A percentile compares a stretch with the other conserved stretches of the same genome.
These are phyloP conservation scores for Typhlichthys eigenmanni DNA, from an alignment of 2,797 vertebrate species.

Conservation along the genomic window DNA sequence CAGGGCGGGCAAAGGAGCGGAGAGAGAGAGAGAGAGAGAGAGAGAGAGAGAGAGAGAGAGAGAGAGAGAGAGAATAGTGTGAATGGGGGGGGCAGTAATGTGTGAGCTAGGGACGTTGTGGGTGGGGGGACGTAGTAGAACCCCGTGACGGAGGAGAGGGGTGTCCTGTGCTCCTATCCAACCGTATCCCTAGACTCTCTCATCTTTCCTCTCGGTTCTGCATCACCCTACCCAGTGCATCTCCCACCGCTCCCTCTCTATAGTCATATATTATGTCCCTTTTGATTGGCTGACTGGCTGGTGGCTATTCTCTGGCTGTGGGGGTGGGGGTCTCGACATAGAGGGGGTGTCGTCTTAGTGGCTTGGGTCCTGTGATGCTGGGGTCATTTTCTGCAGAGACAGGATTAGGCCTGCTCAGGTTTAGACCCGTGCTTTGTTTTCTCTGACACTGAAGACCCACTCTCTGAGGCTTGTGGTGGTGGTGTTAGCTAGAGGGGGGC, in stretches of 20 bases:
- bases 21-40: conserved; percentile 68
- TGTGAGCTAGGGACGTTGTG: conserved; percentile 45
- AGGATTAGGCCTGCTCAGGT: conserved; percentile 73
- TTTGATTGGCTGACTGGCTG: conserved; percentile 27
- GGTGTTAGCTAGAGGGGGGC: conserved; percentile 15
- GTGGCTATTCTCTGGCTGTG: conserved; percentile 47
- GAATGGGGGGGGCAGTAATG: conserved; percentile 50
- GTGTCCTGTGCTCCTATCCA: conserved; percentile 45
- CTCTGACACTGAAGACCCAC: conserved; percentile 56
- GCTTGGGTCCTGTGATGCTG: conserved; percentile 56
- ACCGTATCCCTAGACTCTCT: conserved; percentile 44
- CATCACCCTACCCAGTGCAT: conserved; percentile 15
- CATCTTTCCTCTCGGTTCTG: conserved; percentile 22
- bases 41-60: conserved; percentile 64
- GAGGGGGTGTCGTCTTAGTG: conserved; percentile 65
- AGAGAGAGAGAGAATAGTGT: conserved; percentile 66
- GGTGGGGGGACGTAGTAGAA: conserved; percentile 60
- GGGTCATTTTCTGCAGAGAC: conserved; percentile 59
- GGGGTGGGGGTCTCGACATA: conserved; percentile 49
- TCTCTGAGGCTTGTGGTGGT: conserved; percentile 48
- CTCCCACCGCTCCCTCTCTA: conserved; percentile 29
- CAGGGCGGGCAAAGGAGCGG: conserved; percentile 60
- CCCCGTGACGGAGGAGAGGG: conserved; percentile 44
- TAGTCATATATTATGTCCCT: conserved; percentile 39
- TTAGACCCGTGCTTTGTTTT: conserved; percentile 70